phyloP scores from a whole-genome alignment of 2,797 vertebrate species.

The Geotrypetes seraphini region DNA sequence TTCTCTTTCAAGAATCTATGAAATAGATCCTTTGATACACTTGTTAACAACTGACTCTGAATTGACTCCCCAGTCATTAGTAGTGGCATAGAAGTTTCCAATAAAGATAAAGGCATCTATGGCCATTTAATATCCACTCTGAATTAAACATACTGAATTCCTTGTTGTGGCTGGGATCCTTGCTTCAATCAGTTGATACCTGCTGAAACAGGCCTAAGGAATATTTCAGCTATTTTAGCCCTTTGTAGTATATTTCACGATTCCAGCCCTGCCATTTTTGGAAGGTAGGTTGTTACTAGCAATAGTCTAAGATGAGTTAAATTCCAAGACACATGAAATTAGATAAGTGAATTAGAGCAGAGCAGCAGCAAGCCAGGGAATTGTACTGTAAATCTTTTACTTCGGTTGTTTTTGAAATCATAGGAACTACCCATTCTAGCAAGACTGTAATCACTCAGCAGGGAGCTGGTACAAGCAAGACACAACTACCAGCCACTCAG shows the following conservation, averaged over 20 bases:
- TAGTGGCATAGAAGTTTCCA: too few species aligned
- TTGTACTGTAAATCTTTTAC: constrained; percentile 12
- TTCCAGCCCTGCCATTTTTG: not conserved
- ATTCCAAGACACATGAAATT: constrained; percentile 3
- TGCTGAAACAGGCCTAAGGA: too few species aligned
- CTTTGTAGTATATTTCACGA: too few species aligned
- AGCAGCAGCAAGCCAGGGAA: constrained; percentile 12
- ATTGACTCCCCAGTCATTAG: too few species aligned
- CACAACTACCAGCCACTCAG: constrained; percentile 22
- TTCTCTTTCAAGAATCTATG: too few species aligned
- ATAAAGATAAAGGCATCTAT: too few species aligned
- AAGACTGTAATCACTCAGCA: constrained; percentile 40
- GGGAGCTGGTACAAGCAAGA: constrained; percentile 33
- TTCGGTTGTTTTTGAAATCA: constrained; percentile 35
- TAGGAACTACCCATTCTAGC: constrained; percentile 36
- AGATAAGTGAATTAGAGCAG: constrained; percentile 11
- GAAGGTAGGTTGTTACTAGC: not conserved
- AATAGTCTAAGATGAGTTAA: constrained; percentile 8
- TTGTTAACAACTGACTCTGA: too few species aligned
- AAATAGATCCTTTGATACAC: too few species aligned
- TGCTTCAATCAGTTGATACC: too few species aligned
- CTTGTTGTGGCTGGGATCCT: too few species aligned
- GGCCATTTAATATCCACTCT: too few species aligned
- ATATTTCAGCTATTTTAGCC: not conserved
- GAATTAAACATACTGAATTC: too few species aligned